Base-by-base conservation (phyloP, 2,888 invertebrate genomes). In the Drosophila dives region DNA sequence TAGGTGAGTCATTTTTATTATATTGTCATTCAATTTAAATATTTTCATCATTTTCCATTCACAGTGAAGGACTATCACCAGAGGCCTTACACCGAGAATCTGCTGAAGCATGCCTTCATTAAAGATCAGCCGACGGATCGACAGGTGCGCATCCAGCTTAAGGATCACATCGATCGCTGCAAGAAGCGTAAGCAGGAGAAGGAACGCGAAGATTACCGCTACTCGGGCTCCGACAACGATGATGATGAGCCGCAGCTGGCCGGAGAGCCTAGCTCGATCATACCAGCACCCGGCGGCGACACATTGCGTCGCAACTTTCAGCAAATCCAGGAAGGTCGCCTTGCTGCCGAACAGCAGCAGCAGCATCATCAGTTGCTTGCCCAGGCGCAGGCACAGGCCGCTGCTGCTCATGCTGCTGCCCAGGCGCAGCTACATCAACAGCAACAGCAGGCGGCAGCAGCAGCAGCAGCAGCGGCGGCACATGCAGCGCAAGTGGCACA, bases 81-180 rank as follows among this genome's bases (percentile, higher is more conserved):
- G 94, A 95, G 99, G 92, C 99, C 99, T 76, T 99, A 98, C 94
- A 99, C 99, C 83, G 99, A 99, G 94, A 98, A 99, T 93, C 95
- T 99, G 81, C 94, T 99, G 81, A 98, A 98, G 93, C 99, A 99
- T 94, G 96, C 98, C 71, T 99, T 99, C 94, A 99, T 99, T 91
- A 96, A 98, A 94, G 99, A 99, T 94, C 99, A 99, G 94, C 99
- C 99, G 26, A 99, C 99, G 60, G 99, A 99, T 94, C 94, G 99
- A 88, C 98, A 99, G 94, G 99, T 99, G 83, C 95, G 99, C 92
- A 99, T 99, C 94, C 99, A 99, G 93, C 95, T 99, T 81, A 99
- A 99, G 94, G 99, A 99, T 94, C 99, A 99, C 94, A 99, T 99
- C 93, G 99, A 99, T 94, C 95, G 98, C 81, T 98, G 98, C 94